These are phyloP conservation scores for Drosophila prosaltans DNA, from an alignment of 1,140 invertebrate genomes.

Conservation along the genomic window DNA sequence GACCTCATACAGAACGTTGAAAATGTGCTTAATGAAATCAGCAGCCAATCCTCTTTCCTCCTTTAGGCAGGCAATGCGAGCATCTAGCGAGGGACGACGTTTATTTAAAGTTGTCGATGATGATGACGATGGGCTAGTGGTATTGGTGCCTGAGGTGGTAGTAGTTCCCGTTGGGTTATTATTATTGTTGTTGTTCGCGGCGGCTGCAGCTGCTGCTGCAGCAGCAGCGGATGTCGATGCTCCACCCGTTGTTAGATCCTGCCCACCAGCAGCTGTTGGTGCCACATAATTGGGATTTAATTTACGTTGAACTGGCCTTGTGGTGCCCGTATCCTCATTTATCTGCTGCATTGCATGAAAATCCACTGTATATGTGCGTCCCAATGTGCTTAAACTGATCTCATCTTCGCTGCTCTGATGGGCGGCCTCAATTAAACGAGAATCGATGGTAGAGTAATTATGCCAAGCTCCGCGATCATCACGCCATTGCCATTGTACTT, in stretches of 20 bases:
- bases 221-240: slow-evolving; percentile 28
- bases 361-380: slow-evolving; percentile 97
- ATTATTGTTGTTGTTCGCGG: slow-evolving; percentile 32
- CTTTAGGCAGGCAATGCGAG: slow-evolving; percentile 87
- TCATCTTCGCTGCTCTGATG: slow-evolving; percentile 97
- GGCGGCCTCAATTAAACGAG: slow-evolving; percentile 91
- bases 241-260: slow-evolving; percentile 59
- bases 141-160: slow-evolving; percentile 30
- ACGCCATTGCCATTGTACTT: slow-evolving; percentile 97
- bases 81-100: slow-evolving; percentile 84
- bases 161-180: slow-evolving; percentile 37
- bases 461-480: slow-evolving; percentile 95
- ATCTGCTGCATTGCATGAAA: slow-evolving; percentile 99
- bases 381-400: slow-evolving; percentile 94
- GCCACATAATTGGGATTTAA: slow-evolving; percentile 82
- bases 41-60: slow-evolving; percentile 89
- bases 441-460: slow-evolving; percentile 87
- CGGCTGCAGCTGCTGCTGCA: slow-evolving; percentile 28
- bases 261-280: slow-evolving; percentile 46
- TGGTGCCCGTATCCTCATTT: slow-evolving; percentile 98
- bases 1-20: slow-evolving; percentile 96
- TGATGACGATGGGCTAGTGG: slow-evolving; percentile 13
- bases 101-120: slow-evolving; percentile 35
- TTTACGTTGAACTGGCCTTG: slow-evolving; percentile 93
- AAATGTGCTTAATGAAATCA: slow-evolving; percentile 93